Base-by-base conservation (phyloP, 2,113 vertebrate species). In the Nycticebus coucang region DNA sequence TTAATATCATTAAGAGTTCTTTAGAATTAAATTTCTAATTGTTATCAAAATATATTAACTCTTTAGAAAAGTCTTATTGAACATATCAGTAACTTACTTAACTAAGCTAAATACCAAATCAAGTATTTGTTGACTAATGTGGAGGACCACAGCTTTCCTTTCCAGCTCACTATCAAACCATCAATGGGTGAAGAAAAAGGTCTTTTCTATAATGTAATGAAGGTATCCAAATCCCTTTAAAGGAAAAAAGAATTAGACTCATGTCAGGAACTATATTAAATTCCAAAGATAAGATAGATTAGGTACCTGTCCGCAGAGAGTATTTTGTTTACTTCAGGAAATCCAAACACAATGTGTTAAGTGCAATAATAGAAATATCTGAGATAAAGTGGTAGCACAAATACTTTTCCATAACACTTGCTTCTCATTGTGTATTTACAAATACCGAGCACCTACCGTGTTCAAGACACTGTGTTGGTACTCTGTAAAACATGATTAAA, bases 21-120 rank as follows among this genome's bases (percentile, higher is more conserved):
- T 89, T 55, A 94, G 26, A 72, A 91, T 93, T 91, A 81, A 83
- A 93, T 84, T 89, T 96, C 64, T 91, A 86, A 55, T 89, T 82
- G 1, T 91, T 89, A 95, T 41, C 37, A 95, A 97, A 96, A 89
- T 62, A 79, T 75, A 8, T 85, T 92, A 94, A 93, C 50, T 66
- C 41, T 94, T 95, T 83, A 93, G 59, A 93, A 88, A 96, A 74
- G 26, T 75, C 35, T n/a, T 87, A 90, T 85, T 79, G 59, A 96
- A 96, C 24, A 53, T 53, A 89, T 37, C n/a, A 77, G 35, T 93
- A 95, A 94, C 89, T 97, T 95, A 92, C 72, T 77, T 94, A 71
- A 93, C 88, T 97, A 97, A 95, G 89, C 78, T 86, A 96, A 95
- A 95, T 96, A 93, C 45, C 66, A 92, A 93, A 92, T 96, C 79